Evolutionary conservation across 2,113 vertebrate species (phyloP), one percentile per base, ranked within the genome.

Genomic region (Serinus canaria): DNA sequence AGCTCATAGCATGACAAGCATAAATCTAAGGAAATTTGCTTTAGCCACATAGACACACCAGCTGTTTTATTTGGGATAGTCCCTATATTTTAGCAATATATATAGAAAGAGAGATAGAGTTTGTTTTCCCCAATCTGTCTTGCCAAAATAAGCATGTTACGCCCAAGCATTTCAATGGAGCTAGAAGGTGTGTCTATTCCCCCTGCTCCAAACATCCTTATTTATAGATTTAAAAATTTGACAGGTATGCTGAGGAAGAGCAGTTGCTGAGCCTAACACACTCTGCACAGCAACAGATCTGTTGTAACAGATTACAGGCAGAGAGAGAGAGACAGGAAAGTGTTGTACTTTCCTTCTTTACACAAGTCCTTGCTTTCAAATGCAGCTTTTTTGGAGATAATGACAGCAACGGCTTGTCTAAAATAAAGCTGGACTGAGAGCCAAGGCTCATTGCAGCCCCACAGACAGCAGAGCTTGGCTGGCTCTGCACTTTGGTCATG

Each of bases 171-270:
- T 94, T 96, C 84, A 95, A 62, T 64, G 66, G 47, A 92, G 46
- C 82, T 93, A 87, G 91, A 87, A 95, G 95, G 92, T 91, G 79
- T 83, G 84, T 63, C 88, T 94, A 53, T 68, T 93, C 81, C 67
- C 63, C 74, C 52, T 2, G 7, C 73, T 89, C 39, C 60, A 94
- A 95, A 92, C 37, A 82, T 72, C 75, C n/a, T 90, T 92, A 94
- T 97, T 96, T 94, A 96, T 72, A 95, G 76, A 87, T 88, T 95
- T 89, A 56, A 87, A 37, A 94, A 95, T 81, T 55, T 95, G 96
- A 91, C 92, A 96, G 95, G 91, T 96, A 83, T 2, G 22, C 43
- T 3, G 2, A 95, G 89, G 90, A 96, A 94, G 87, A 96, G 82
- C 85, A 96, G 89, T 93, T 95, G 92, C 91, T 81, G 85, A 91